Conservation (phyloP, 2,888 invertebrate species). For the Hemaris fuciformis region DNA sequence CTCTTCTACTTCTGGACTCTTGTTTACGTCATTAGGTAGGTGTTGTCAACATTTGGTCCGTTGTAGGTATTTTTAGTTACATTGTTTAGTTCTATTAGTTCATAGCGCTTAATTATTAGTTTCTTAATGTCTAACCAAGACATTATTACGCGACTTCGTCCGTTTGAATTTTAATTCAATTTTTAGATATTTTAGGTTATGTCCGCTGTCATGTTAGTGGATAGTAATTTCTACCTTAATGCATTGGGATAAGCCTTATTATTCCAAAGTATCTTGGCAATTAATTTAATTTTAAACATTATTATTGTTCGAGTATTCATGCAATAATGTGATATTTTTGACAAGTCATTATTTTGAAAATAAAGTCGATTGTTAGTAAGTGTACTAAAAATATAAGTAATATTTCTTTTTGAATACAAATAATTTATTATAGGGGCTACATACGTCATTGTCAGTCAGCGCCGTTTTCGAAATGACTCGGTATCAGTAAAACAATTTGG, state of each 20-base stretch:
- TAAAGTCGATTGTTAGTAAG: background rate
- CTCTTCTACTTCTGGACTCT: slow-evolving; percentile 59
- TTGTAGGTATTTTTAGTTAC: background rate
- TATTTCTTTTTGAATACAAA: background rate
- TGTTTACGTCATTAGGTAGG: slow-evolving; percentile 31
- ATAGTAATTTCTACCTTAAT: slow-evolving; percentile 8
- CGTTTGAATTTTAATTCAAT: slow-evolving; percentile 14
- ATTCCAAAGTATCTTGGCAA: background rate
- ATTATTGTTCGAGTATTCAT: background rate
- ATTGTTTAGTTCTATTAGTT: background rate
- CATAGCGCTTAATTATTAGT: background rate
- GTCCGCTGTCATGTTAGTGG: background rate
- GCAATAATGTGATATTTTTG: background rate
- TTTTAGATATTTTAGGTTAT: slow-evolving; percentile 14
- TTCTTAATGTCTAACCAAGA: background rate
- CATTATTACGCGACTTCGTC: background rate
- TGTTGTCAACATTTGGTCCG: slow-evolving; percentile 28
- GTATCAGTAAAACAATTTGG: no score
- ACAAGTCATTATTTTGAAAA: no score
- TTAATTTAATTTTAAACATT: background rate
- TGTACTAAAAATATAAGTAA: background rate
- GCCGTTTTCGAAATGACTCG: background rate
- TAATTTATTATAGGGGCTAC: background rate
- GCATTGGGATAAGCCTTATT: background rate
- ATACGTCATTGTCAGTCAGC: background rate